phyloP scores from a whole-genome alignment of 1,140 invertebrate genomes.

The Gonioctena quinquepunctata region DNA sequence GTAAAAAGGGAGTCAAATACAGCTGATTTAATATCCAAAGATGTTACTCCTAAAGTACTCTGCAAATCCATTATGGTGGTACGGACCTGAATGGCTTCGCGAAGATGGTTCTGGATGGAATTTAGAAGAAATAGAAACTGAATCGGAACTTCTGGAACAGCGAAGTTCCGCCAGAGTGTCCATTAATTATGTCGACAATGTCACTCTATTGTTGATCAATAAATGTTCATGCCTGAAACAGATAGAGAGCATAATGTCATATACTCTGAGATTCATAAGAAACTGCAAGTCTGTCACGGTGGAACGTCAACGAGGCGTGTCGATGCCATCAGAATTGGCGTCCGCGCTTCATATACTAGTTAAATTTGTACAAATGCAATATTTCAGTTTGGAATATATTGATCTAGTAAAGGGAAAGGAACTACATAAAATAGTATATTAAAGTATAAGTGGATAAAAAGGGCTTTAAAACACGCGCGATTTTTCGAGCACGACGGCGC shows the following conservation, averaged over 20 bases:
- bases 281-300: neutral
- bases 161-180: neutral
- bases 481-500: too few relatives aligned
- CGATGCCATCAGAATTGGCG: conserved; percentile 1
- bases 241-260: neutral
- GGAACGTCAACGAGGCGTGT: neutral
- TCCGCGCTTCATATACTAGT: conserved; percentile 3
- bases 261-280: neutral
- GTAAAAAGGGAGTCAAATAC: conserved; percentile 49
- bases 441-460: too few relatives aligned
- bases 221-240: conserved; percentile 21
- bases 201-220: neutral
- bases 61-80: conserved; percentile 31
- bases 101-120: conserved; percentile 8
- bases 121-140: neutral
- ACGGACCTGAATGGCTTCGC: conserved; percentile 26
- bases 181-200: neutral
- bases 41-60: conserved; percentile 19
- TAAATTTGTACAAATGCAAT: conserved; percentile 18
- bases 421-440: too few relatives aligned
- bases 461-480: too few relatives aligned
- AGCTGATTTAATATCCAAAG: conserved; percentile 48
- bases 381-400: conserved; percentile 21
- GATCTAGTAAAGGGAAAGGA: conserved; percentile 9
- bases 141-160: neutral